These are phyloP conservation scores for Oreocharis arfaki DNA, from an alignment of 2,113 vertebrate genomes.

Conservation along the genomic window DNA sequence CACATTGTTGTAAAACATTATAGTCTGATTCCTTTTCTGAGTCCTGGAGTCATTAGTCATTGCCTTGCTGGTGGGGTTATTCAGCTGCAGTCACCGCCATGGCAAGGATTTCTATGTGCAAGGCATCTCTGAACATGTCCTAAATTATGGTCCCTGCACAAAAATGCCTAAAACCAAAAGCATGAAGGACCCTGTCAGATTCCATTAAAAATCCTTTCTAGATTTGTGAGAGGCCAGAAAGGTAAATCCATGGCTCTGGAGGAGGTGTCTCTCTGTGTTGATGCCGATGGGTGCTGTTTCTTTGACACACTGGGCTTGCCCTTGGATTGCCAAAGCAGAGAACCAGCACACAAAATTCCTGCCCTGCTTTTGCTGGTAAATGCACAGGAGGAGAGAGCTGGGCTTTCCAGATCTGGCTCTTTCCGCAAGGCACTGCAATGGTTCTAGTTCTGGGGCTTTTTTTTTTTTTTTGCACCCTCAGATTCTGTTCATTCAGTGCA, in stretches of 20 bases:
- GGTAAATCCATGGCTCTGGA: neutral
- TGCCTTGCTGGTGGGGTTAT: neutral
- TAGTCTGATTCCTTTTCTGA: neutral
- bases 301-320: neutral
- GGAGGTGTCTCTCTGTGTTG: neutral
- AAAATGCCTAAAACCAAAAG: neutral
- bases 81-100: neutral
- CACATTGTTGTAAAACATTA: neutral
- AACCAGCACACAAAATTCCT: neutral
- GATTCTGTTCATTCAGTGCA: neutral
- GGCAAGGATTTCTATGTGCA: neutral
- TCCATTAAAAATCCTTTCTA: neutral
- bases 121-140: neutral
- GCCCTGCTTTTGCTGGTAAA: neutral
- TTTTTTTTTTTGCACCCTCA: neutral
- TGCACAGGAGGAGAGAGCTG: fast-evolving
- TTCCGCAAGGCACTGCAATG: neutral
- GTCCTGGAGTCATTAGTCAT: neutral
- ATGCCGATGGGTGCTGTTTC: neutral
- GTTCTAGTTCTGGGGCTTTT: neutral
- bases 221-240: neutral
- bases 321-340: neutral
- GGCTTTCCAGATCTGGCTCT: neutral
- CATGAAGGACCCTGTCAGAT: neutral
- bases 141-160: neutral